Evolutionary conservation across 2,888 invertebrate species (phyloP), one percentile per base, ranked within the genome.

Genomic region (Xanthorhoe designata): DNA sequence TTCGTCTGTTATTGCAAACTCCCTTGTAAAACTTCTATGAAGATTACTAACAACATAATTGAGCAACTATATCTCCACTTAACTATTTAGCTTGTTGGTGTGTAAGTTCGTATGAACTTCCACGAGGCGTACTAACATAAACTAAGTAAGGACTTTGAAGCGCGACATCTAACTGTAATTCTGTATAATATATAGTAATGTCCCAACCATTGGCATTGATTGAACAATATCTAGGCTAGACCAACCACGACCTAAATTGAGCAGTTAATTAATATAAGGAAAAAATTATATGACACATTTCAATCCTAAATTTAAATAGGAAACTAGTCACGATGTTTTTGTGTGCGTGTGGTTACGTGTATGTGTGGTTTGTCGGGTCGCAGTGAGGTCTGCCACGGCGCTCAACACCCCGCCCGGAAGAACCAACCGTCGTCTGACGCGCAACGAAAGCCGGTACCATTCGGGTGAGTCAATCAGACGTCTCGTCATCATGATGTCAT

Each of bases 401-500:
- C 86, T 88, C 85, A 90, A 93, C 83, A 86, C 95, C 91, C 87
- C 95, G 78, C 88, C 94, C 88, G 96, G 97, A 80, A 94, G 97
- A 87, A 97, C 97, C 86, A 98, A 98, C 94, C 95, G 98, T 74
- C 95, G 98, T 80, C 96, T 98, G 80, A 98, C 98, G 76, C 95
- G 98, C 85, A 98, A 98, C 94, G 98, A 98, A 94, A 98, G 97
- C 94, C 95, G 98, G 85, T 98, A 98, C 93, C 98, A 98, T 93
- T 98, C 98, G 92, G 98, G 98, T 98, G 95, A 95, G 96, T 95
- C 87, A 87, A 57, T 35, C 35, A 17, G 6, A 53, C 18, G 18
- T 61, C 55, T 63, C 49, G 68, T 66, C 69, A 68, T 55, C 66
- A 70, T 76, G 72, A 71, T 75, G 67, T 76, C 71, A 73, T 70